Base-by-base conservation (phyloP, 64 coral and sea anemone species). In the Pocillopora damicornis region DNA sequence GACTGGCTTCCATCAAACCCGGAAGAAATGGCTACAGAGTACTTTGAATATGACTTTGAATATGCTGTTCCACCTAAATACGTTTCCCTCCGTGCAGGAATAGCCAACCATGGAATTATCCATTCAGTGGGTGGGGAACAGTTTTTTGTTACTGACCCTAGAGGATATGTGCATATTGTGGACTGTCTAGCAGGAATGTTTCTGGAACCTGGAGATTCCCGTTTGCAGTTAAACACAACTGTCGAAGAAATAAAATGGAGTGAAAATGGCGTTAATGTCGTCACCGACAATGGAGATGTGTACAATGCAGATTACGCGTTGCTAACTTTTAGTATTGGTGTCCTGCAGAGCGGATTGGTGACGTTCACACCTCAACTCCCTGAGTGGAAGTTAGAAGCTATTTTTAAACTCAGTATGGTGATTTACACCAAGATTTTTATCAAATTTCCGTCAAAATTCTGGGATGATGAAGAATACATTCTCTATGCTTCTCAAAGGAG, bases 381-480 rank as follows among this genome's bases (percentile, higher is more conserved):
- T 6, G 12, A 79, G 11, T 81, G 86, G 86, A 95, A 91, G 65
- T n/a, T 88, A 37, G 86, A 95, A 73, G 77, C 67, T 37, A 95
- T 95, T 63, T 95, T 79, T 45, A 91, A 95, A 74, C 78, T 91
- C 10, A 91, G 88, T 26, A 95, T 95, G 93, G 89, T 91, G 9
- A 42, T 83, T 45, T 95, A 95, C 37, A 95, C 89, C 13, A 95
- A 95, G 60, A 95, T 95, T 63, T 95, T 95, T 66, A 15, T 95
- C 0, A 95, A 95, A 58, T 95, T 95, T 89, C 89, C 93, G 11
- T 64, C 34, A 25, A 88, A 88, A 85, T 95, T 95, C 86, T 95
- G 93, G 93, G 93, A 95, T 22, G 58, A 77, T 51, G 67, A 85
- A 36, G 89, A 95, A 61, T 95, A 91, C 13, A 91, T 95, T 78